Conservation (phyloP, 2,797 vertebrate species). For the Scolopax bukidnonensis region DNA sequence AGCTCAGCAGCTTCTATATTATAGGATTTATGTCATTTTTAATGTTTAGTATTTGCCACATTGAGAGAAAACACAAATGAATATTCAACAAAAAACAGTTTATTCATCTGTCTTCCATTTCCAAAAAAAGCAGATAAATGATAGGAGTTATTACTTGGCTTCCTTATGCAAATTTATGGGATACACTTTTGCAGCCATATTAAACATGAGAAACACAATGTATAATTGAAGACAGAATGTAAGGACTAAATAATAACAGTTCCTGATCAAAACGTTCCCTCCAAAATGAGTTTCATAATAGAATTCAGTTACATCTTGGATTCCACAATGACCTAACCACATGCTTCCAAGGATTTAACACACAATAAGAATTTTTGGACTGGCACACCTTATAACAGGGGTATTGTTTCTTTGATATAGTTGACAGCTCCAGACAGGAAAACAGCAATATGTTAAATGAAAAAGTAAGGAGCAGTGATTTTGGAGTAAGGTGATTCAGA, state of each 20-base stretch:
- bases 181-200: background rate
- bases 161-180: background rate
- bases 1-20: background rate
- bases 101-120: background rate
- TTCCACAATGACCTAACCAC: background rate
- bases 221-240: background rate
- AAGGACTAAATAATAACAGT: background rate
- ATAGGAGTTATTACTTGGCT: background rate
- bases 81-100: background rate
- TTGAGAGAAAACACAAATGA: background rate
- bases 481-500: background rate
- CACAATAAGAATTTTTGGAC: background rate
- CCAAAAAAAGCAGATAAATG: background rate
- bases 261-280: background rate
- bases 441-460: background rate
- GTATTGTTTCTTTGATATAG: background rate
- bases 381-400: fast-evolving
- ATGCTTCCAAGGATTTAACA: background rate
- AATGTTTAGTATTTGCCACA: background rate
- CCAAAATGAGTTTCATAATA: background rate
- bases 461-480: background rate
- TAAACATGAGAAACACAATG: background rate
- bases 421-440: background rate
- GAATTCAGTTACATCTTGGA: background rate
- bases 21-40: background rate